Conservation (phyloP, 2,113 vertebrate genomes). For the Paraplagusia blochii region DNA sequence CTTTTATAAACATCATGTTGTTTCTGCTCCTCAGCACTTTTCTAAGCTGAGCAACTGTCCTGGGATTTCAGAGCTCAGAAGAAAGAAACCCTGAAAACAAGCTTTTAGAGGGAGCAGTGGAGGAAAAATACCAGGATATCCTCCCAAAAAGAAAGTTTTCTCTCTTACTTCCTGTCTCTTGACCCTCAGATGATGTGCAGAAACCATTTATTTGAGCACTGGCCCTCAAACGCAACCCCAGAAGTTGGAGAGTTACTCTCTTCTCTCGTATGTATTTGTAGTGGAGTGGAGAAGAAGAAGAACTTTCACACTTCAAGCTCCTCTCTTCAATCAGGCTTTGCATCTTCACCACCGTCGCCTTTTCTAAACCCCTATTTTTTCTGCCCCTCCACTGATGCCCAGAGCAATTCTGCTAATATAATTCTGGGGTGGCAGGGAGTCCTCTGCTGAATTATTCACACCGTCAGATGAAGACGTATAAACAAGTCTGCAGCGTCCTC, state of each 20-base stretch:
- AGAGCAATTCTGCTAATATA: conserved; percentile 50
- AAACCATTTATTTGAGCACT: conserved; percentile 37
- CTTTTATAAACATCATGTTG: conserved; percentile 17
- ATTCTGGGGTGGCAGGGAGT: conserved; percentile 36
- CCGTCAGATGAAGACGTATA: conserved; percentile 60
- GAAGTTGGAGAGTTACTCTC: conserved; percentile 29
- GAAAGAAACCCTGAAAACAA: conserved; percentile 13
- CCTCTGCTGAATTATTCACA: conserved; percentile 70
- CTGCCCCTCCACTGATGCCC: conserved; percentile 5
- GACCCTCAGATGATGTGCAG: conserved; percentile 23
- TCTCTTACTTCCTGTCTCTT: not conserved
- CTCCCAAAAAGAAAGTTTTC: not conserved
- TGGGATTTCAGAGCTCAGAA: not conserved
- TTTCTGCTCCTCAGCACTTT: not conserved
- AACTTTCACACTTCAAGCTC: conserved; percentile 49
- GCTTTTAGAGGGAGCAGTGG: conserved; percentile 8
- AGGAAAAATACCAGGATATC: conserved; percentile 13
- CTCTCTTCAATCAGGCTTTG: conserved; percentile 19
- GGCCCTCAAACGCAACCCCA: conserved; percentile 13
- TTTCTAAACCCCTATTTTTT: not conserved
- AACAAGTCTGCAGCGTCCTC: conserved; percentile 52
- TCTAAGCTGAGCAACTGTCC: not conserved
- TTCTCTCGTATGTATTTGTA: not conserved
- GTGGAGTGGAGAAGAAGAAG: not conserved
- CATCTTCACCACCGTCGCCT: conserved; percentile 6